These are phyloP conservation scores for Notiomystis cincta DNA, from an alignment of 2,113 vertebrate genomes.

Conservation along the genomic window DNA sequence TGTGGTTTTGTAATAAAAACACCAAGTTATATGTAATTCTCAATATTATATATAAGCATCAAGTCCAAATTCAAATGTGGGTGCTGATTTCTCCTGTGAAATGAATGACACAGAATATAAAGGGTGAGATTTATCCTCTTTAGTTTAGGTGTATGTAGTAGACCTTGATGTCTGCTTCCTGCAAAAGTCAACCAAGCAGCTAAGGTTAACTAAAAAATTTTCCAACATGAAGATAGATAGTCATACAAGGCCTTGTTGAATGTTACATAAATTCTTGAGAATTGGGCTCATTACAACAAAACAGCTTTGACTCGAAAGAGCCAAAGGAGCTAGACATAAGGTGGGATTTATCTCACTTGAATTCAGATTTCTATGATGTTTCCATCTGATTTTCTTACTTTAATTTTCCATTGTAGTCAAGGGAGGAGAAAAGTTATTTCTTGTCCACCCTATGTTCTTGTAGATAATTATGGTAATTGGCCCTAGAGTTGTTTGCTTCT, in stretches of 20 bases:
- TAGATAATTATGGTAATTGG: neutral
- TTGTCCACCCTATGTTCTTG: neutral
- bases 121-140: neutral
- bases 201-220: neutral
- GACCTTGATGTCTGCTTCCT: neutral
- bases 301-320: neutral
- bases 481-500: neutral
- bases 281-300: accelerated
- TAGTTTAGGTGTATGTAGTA: neutral
- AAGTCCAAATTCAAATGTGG: neutral
- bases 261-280: neutral
- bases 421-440: neutral
- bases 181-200: neutral
- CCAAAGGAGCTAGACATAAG: neutral
- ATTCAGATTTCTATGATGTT: neutral
- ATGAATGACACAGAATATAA: neutral
- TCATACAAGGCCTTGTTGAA: neutral
- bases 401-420: neutral
- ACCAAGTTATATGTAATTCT: neutral
- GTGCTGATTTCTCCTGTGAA: neutral
- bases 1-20: neutral
- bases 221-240: neutral
- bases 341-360: neutral
- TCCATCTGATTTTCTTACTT: neutral
- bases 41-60: neutral